Conservation (phyloP, 2,888 invertebrate genomes). For the Scrobipalpa atriplicella region DNA sequence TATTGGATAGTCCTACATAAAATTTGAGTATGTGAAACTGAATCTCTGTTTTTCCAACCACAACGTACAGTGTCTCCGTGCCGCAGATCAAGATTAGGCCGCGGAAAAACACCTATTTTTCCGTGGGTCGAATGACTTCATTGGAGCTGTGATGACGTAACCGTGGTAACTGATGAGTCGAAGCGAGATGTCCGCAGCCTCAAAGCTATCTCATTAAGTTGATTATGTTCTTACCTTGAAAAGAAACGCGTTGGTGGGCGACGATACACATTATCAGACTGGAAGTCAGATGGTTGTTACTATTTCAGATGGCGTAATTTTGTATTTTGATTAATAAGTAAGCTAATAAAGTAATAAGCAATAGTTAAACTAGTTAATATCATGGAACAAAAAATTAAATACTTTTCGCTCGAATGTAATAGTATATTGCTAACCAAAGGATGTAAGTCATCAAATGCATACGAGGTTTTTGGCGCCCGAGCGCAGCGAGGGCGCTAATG, state of each 20-base stretch:
- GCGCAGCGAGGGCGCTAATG: too few relatives aligned
- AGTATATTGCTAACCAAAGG: too few relatives aligned
- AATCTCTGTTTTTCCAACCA: background rate
- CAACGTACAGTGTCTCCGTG: background rate
- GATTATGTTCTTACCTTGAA: conserved; percentile 56
- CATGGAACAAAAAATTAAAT: too few relatives aligned
- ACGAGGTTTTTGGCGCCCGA: too few relatives aligned
- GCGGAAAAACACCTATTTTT: conserved; percentile 26
- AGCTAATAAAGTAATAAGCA: too few relatives aligned
- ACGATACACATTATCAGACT: conserved; percentile 1
- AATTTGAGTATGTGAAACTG: background rate
- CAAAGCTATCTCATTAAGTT: conserved; percentile 59
- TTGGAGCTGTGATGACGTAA: conserved; percentile 43
- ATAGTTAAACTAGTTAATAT: too few relatives aligned
- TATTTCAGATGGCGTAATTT: too few relatives aligned
- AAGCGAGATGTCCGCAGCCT: conserved; percentile 44
- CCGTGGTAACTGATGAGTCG: conserved; percentile 38
- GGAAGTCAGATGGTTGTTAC: background rate
- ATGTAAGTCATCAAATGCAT: too few relatives aligned
- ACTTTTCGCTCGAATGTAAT: too few relatives aligned
- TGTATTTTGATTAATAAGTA: too few relatives aligned
- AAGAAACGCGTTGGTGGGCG: background rate
- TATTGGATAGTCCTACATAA: background rate
- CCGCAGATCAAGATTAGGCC: conserved; percentile 5
- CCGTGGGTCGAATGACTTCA: conserved; percentile 2